Base-by-base conservation (phyloP, 2,888 invertebrate genomes). In the Scaptomyza cyrtandrae region DNA sequence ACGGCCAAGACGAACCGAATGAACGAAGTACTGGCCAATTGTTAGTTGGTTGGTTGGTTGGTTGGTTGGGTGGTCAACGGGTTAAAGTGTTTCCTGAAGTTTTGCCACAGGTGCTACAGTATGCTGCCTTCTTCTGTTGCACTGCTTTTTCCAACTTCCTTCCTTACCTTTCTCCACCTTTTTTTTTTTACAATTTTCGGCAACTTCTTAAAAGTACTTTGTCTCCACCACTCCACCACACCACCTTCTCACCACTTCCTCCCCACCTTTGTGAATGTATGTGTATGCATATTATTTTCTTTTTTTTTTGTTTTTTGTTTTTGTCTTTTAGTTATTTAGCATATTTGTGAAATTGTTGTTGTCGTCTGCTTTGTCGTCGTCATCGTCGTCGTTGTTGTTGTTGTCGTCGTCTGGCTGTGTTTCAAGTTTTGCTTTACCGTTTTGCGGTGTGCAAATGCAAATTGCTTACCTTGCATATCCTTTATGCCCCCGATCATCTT, bases 361-460 rank as follows among this genome's bases (percentile, higher is more conserved):
- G 16, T 59, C 78, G 78, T 78, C 67, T 69, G 56, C 68, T 56
- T 59, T 64, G 62, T 33, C 33, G 27, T 24, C 3, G 24, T 5
- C n/a, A 6, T 56, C 64, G 61, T 59, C 54, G 59, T 58, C 50
- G 63, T 61, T 50, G 56, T 55, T 46, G 19, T 44, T 7, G 33
- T 37, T 6, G 37, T 56, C 64, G 61, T 59, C 54, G 59, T 58
- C 50, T 62, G 44, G 44, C 44, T 78, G 60, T 76, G 53, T 82
- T 80, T 87, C 73, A 86, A 82, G 82, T 82, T 82, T 85, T 79
- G 80, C 86, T 69, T 87, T 77, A 87, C 75, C 75, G 84, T 86
- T 86, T 81, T 88, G 86, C 88, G 83, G 88, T 78, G 81, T 84
- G 88, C 88, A 88, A 84, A 84, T 84, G 83, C 83, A 84, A 84